Percentiles rank a stretch among this genome's conserved stretches.
Conservation (phyloP, 2,888 invertebrate species). For the Lymantria monacha region DNA sequence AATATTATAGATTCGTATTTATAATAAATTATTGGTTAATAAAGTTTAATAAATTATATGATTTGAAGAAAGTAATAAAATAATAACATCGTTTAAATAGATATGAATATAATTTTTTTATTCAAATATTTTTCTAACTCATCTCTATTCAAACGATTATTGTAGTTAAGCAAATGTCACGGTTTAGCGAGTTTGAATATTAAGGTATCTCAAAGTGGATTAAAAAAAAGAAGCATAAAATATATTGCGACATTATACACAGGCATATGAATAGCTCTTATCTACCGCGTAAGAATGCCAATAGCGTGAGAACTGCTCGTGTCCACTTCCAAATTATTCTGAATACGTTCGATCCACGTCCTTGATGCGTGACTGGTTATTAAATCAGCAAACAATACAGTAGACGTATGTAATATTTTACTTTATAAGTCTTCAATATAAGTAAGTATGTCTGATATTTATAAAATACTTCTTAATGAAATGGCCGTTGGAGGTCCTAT, state of each 20-base stretch:
- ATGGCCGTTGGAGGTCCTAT: neutral
- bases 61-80: too few species aligned
- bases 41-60: too few species aligned
- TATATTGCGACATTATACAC: slow-evolving; percentile 35
- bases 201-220: slow-evolving; percentile 6
- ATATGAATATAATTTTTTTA: too few species aligned
- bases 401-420: slow-evolving; percentile 50
- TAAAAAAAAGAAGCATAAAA: slow-evolving; percentile 25
- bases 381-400: slow-evolving; percentile 54
- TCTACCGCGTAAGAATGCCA: slow-evolving; percentile 54
- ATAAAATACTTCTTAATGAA: neutral
- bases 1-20: too few species aligned
- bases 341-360: slow-evolving; percentile 70
- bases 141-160: too few species aligned
- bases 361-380: slow-evolving; percentile 74
- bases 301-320: slow-evolving; percentile 72
- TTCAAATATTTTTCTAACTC: too few species aligned
- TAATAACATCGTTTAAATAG: too few species aligned
- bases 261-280: slow-evolving; percentile 41
- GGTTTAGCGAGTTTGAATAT: neutral
- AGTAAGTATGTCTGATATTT: neutral
- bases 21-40: too few species aligned
- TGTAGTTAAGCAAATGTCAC: neutral
- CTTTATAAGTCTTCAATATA: slow-evolving; percentile 52
- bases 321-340: slow-evolving; percentile 72